A percentile compares a stretch with the other conserved stretches of the same genome.
Evolutionary conservation across 2,113 vertebrate genomes (phyloP).

Genomic region (Amia ocellicauda): DNA sequence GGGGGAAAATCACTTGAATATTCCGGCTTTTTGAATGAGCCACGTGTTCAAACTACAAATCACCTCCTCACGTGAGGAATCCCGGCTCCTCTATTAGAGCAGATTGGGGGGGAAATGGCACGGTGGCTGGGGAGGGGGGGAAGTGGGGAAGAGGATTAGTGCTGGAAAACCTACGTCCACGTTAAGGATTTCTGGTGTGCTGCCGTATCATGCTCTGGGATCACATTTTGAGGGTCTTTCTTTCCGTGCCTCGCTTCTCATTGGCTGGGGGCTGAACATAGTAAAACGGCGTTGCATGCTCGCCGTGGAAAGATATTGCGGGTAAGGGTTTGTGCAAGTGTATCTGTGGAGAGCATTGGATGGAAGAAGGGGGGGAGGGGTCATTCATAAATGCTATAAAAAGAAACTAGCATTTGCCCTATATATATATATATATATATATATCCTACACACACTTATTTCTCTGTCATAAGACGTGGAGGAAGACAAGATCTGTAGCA

Average conservation of each 20-base stretch:
- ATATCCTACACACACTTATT: conserved; percentile 11
- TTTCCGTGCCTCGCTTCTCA: conserved; percentile 40
- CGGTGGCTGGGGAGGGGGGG: conserved; percentile 55
- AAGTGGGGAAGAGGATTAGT: conserved; percentile 54
- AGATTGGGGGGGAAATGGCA: conserved; percentile 65
- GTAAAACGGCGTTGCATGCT: conserved; percentile 54
- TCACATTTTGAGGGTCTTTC: conserved; percentile 59
- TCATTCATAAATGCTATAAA: conserved; percentile 53
- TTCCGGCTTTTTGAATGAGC: conserved; percentile 95
- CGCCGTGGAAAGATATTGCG: conserved; percentile 47
- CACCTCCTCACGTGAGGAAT: conserved; percentile 96
- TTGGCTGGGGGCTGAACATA: conserved; percentile 57
- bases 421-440: conserved; percentile 10
- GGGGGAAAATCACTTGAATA: conserved; percentile 72
- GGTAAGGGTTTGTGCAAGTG: conserved; percentile 31
- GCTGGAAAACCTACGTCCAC: conserved; percentile 48
- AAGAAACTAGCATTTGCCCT: conserved; percentile 39
- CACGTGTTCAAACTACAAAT: conserved; percentile 99
- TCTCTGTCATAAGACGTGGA: not conserved
- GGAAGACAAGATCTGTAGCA: no score
- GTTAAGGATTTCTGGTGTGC: conserved; percentile 63
- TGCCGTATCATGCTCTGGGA: conserved; percentile 55
- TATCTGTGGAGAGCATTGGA: conserved; percentile 33
- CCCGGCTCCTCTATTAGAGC: conserved; percentile 91
- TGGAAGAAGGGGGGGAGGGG: conserved; percentile 40